phyloP scores from a whole-genome alignment of 2,888 invertebrate species.

The Melieria crassipennis region DNA sequence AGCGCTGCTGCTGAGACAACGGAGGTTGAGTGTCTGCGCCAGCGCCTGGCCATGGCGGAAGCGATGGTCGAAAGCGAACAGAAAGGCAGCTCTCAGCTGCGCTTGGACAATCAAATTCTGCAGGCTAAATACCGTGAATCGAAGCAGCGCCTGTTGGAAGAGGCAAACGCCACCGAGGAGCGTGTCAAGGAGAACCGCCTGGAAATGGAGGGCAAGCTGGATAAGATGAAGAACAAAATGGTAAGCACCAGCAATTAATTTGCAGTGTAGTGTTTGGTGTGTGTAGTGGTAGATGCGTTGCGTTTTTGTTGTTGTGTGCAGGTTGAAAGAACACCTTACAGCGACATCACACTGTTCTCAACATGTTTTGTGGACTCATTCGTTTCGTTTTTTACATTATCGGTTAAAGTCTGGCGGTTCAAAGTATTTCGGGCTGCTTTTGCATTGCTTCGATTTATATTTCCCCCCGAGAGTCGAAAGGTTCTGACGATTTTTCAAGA shows the following conservation, averaged over 20 bases:
- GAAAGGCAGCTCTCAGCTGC: constrained; percentile 45
- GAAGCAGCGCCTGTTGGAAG: constrained; percentile 49
- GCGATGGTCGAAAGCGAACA: constrained; percentile 44
- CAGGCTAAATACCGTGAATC: constrained; percentile 61
- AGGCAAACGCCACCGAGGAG: constrained; percentile 51
- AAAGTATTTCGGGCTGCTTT: too few relatives aligned
- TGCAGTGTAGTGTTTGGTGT: too few relatives aligned
- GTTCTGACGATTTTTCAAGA: too few relatives aligned
- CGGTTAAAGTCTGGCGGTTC: too few relatives aligned
- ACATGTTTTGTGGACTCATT: too few relatives aligned
- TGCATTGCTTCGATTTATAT: too few relatives aligned
- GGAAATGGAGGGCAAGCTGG: constrained; percentile 81
- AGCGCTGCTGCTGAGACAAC: constrained; percentile 25
- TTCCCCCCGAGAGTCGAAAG: too few relatives aligned
- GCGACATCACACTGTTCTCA: constrained; percentile 40
- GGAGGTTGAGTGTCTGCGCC: constrained; percentile 39
- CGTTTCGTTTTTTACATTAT: too few relatives aligned
- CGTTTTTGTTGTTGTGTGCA: constrained; percentile 6
- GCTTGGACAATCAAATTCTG: constrained; percentile 57
- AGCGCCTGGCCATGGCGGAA: constrained; percentile 41
- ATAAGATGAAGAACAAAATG: constrained; percentile 84
- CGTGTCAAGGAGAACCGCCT: constrained; percentile 62
- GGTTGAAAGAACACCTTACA: constrained; percentile 5
- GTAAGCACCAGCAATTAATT: constrained; percentile 67
- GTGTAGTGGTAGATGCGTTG: too few relatives aligned